These are phyloP conservation scores for Sclerurus mexicanus DNA, from an alignment of 2,113 vertebrate genomes.

Conservation along the genomic window DNA sequence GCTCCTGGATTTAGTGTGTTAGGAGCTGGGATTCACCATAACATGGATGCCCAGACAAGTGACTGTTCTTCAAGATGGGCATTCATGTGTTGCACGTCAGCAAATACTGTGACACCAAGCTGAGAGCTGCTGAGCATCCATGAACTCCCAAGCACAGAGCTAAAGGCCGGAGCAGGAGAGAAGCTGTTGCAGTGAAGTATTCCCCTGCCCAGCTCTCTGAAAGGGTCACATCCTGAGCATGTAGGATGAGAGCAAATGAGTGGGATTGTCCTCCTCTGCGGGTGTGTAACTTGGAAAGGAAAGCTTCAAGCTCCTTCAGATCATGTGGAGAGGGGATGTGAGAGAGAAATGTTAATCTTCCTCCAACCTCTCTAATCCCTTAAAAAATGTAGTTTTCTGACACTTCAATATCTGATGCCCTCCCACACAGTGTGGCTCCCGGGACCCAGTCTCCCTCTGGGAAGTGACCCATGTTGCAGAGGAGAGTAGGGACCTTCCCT, in stretches of 20 bases:
- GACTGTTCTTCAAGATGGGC: neutral
- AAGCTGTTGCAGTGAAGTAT: neutral
- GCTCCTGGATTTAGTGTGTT: neutral
- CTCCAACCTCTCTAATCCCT: neutral
- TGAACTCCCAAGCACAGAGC: neutral
- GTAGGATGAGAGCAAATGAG: neutral
- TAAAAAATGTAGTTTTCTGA: neutral
- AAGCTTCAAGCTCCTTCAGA: neutral
- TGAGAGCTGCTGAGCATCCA: neutral
- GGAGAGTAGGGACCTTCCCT: neutral
- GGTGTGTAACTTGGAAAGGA: neutral
- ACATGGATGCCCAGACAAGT: neutral
- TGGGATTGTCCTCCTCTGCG: neutral
- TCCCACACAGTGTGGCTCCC: neutral
- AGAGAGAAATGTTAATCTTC: neutral
- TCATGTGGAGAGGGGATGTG: neutral
- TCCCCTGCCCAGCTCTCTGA: neutral
- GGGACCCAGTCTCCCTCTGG: neutral
- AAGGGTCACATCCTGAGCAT: neutral
- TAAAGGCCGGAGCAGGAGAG: constrained; percentile 14
- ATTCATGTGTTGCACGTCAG: neutral
- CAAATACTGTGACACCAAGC: neutral
- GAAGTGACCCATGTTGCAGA: neutral
- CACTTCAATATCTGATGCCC: neutral
- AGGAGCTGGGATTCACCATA: neutral